phyloP scores from a whole-genome alignment of 1,140 invertebrate genomes.

The Megathymus violae region DNA sequence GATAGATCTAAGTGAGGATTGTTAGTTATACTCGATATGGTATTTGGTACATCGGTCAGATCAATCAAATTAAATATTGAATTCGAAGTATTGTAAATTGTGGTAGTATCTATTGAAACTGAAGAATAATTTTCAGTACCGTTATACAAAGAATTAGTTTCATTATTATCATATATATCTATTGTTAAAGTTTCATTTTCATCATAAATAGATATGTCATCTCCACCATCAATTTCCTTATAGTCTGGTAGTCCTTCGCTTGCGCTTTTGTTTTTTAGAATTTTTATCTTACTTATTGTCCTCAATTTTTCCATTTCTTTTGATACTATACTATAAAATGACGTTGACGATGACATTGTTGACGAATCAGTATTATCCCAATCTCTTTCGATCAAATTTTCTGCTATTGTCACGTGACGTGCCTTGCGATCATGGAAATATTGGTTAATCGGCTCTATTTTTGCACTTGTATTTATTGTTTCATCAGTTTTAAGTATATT shows the following conservation, averaged over 20 bases:
- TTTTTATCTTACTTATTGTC: neutral
- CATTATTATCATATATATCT: too few species aligned
- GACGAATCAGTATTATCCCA: neutral
- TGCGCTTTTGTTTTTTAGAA: slow-evolving; percentile 39
- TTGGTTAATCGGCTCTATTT: neutral
- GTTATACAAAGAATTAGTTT: slow-evolving; percentile 13
- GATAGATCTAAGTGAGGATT: neutral
- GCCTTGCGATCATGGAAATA: neutral
- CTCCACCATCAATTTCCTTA: slow-evolving; percentile 40
- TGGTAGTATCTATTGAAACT: neutral
- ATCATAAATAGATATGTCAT: slow-evolving; percentile 46
- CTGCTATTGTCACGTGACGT: slow-evolving; percentile 7
- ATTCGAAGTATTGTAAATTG: neutral
- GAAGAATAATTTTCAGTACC: slow-evolving; percentile 14
- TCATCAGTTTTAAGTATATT: neutral
- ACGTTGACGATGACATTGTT: neutral
- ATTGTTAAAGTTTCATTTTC: slow-evolving; percentile 1
- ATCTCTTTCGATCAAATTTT: slow-evolving; percentile 35
- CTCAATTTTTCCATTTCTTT: slow-evolving; percentile 53
- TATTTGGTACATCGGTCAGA: neutral
- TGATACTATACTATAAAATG: slow-evolving; percentile 15
- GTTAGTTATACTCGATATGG: neutral
- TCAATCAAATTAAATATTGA: neutral
- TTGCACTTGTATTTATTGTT: neutral
- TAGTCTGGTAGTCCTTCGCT: too few species aligned